phyloP scores from a whole-genome alignment of 2,113 vertebrate genomes.

The Burhinus oedicnemus region DNA sequence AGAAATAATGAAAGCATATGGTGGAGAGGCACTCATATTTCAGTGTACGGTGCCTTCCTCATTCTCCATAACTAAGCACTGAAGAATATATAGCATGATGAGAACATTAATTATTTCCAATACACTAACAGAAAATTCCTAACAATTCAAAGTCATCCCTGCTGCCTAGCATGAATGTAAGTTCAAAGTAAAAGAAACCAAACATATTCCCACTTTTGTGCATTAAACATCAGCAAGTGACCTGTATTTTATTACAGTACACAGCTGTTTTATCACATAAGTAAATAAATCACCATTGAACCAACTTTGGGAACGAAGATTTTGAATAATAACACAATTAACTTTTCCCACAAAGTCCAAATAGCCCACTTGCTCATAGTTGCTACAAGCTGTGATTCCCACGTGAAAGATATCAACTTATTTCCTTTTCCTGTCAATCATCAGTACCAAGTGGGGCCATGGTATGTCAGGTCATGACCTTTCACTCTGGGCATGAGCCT shows the following conservation, averaged over 20 bases:
- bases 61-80: slow-evolving; percentile 31
- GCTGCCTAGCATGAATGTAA: slow-evolving; percentile 10
- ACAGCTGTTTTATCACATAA: slow-evolving; percentile 74
- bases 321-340: slow-evolving; percentile 83
- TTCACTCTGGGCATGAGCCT: slow-evolving; percentile 83
- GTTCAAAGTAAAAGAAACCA: slow-evolving; percentile 54
- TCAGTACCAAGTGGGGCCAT: slow-evolving; percentile 76
- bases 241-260: slow-evolving; percentile 64
- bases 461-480: slow-evolving; percentile 90
- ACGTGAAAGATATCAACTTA: slow-evolving; percentile 90
- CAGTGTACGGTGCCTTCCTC: slow-evolving; percentile 38
- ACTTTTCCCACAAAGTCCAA: slow-evolving; percentile 89
- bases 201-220: slow-evolving; percentile 19
- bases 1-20: slow-evolving; percentile 73
- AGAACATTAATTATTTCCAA: slow-evolving; percentile 61
- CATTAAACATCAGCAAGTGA: slow-evolving; percentile 49
- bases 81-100: slow-evolving; percentile 33
- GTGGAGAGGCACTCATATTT: slow-evolving; percentile 57
- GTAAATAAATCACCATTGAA: slow-evolving; percentile 79
- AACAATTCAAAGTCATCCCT: slow-evolving; percentile 42
- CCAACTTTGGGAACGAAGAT: slow-evolving; percentile 84
- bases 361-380: slow-evolving; percentile 81
- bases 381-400: slow-evolving; percentile 94
- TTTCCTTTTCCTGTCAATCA: slow-evolving; percentile 94
- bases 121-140: slow-evolving; percentile 23